Conservation (phyloP, 2,888 invertebrate genomes). For the Microdon myrmicae region DNA sequence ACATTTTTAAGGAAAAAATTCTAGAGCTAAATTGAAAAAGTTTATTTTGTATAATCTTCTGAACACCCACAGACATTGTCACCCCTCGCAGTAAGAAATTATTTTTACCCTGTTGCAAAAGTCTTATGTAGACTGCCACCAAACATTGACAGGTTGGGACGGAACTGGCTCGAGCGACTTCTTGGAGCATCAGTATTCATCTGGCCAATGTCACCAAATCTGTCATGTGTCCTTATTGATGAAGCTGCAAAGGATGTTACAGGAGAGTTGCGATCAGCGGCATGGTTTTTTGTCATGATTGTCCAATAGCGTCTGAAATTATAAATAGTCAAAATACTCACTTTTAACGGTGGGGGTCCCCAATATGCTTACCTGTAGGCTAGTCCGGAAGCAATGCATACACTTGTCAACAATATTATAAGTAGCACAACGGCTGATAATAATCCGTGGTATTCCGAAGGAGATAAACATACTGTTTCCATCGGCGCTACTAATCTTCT, state of each 20-base stretch:
- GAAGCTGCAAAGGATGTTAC: constrained; percentile 64
- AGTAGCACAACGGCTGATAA: constrained; percentile 81
- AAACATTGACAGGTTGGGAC: constrained; percentile 71
- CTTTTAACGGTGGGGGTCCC: no score
- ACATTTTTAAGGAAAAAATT: constrained; percentile 1
- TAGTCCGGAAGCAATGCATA: constrained; percentile 78
- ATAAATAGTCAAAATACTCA: not conserved
- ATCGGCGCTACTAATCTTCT: constrained; percentile 74
- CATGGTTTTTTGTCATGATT: constrained; percentile 77
- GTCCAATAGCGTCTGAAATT: constrained; percentile 78
- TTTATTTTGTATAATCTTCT: no score
- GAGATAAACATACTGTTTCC: constrained; percentile 82
- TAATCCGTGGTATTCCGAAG: constrained; percentile 86
- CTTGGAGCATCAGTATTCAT: constrained; percentile 59
- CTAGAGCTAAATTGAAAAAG: not conserved
- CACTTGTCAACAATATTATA: constrained; percentile 78
- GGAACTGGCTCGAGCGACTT: constrained; percentile 57
- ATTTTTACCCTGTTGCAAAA: constrained; percentile 72
- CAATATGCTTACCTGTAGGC: constrained; percentile 75
- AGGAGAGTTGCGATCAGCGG: constrained; percentile 69
- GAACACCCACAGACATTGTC: constrained; percentile 25
- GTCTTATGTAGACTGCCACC: constrained; percentile 77
- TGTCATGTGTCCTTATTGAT: constrained; percentile 67
- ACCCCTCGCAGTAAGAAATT: constrained; percentile 2
- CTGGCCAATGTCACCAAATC: constrained; percentile 65